Percentiles rank a stretch among this genome's conserved stretches.
Conservation (phyloP, 35 echinoderm and acorn worm genomes). For the Heliocidaris tuberculata region DNA sequence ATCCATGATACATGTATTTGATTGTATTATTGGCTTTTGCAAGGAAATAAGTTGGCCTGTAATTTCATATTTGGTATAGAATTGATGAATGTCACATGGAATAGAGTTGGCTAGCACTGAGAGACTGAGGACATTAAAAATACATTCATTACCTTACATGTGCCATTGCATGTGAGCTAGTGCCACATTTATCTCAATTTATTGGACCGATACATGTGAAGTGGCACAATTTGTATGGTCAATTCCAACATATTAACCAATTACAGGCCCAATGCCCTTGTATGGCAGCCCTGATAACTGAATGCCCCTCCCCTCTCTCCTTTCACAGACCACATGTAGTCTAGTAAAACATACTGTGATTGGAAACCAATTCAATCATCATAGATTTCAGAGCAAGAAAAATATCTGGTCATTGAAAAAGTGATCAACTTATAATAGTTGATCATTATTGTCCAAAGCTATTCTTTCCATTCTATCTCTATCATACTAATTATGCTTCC, state of each 20-base stretch:
- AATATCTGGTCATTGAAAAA: not conserved
- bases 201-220: not conserved
- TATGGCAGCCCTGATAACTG: not conserved
- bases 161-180: not conserved
- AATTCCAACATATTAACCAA: slow-evolving; percentile 5
- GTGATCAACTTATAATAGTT: too few species aligned
- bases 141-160: not conserved
- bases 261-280: not conserved
- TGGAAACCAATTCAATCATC: not conserved
- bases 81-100: not conserved
- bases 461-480: too few species aligned
- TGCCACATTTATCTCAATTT: not conserved
- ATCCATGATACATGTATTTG: not conserved
- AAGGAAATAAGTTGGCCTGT: not conserved
- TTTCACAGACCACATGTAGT: not conserved
- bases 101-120: too few species aligned
- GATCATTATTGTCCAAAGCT: too few species aligned
- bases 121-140: too few species aligned
- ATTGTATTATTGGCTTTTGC: not conserved
- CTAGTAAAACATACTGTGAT: not conserved
- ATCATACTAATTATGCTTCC: too few species aligned
- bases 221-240: not conserved
- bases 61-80: not conserved
- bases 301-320: not conserved
- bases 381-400: not conserved